These are phyloP conservation scores for Piezodorus guildinii DNA, from an alignment of 1,140 invertebrate species.

Conservation along the genomic window DNA sequence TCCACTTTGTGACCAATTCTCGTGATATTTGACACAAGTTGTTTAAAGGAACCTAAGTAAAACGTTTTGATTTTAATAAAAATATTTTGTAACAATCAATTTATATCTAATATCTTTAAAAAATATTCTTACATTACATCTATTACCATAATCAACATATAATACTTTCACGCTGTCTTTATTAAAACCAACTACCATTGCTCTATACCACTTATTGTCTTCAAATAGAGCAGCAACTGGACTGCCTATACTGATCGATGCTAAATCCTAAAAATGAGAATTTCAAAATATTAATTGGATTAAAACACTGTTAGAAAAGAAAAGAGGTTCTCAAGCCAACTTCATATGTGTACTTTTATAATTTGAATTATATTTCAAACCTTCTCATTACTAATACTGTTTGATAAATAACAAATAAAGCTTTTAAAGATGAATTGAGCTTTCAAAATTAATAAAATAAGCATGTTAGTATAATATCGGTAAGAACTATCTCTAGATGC, in stretches of 20 bases:
- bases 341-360: no score
- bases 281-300: no score
- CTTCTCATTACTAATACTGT: no score
- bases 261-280: neutral
- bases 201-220: conserved; percentile 57
- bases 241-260: neutral
- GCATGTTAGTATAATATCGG: no score
- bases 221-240: conserved; percentile 39
- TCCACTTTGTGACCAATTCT: conserved; percentile 47
- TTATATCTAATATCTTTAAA: neutral
- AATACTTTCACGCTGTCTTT: conserved; percentile 42
- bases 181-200: conserved; percentile 27
- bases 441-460: no score
- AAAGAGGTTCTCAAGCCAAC: no score
- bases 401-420: no score
- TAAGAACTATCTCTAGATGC: no score
- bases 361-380: no score
- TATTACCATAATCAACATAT: conserved; percentile 69
- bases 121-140: conserved; percentile 37
- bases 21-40: conserved; percentile 48
- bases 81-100: neutral
- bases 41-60: conserved; percentile 34
- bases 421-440: no score
- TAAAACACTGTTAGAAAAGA: no score
- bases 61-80: neutral